Evolutionary conservation across 2,888 invertebrate species (phyloP).

Genomic region (Furcula furcula): DNA sequence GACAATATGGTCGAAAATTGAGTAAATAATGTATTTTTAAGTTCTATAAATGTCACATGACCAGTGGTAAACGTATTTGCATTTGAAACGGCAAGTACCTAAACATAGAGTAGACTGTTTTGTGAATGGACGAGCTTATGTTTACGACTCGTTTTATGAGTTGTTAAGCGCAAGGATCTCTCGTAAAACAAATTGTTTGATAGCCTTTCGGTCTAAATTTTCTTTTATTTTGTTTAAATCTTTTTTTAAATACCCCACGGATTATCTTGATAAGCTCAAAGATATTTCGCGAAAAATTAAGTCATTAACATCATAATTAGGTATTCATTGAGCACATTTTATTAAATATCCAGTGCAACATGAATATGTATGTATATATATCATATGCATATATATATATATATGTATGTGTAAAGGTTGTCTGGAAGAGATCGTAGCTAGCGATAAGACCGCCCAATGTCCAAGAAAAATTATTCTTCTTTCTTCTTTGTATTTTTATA

Average conservation of each 20-base stretch:
- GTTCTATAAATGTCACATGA: constrained; percentile 53
- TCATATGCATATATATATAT: too few relatives aligned
- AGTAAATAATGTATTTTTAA: constrained; percentile 29
- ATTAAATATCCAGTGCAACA: too few relatives aligned
- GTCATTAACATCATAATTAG: too few relatives aligned
- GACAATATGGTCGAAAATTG: constrained; percentile 42
- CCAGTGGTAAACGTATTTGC: constrained; percentile 65
- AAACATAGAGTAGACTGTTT: constrained; percentile 68
- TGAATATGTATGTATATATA: too few relatives aligned
- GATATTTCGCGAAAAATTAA: too few relatives aligned
- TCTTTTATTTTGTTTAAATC: constrained; percentile 30
- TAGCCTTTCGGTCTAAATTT: constrained; percentile 45
- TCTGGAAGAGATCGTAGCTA: too few relatives aligned
- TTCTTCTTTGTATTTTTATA: too few relatives aligned
- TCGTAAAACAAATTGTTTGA: constrained; percentile 73
- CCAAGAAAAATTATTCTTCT: too few relatives aligned
- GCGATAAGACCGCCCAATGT: too few relatives aligned
- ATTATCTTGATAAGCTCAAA: background rate
- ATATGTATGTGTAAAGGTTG: too few relatives aligned
- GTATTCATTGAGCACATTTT: too few relatives aligned
- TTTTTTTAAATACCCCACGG: background rate
- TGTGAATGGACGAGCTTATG: constrained; percentile 70
- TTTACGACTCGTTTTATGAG: constrained; percentile 77
- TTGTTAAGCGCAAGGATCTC: constrained; percentile 75
- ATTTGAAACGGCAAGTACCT: constrained; percentile 76